Percentiles rank a stretch among this genome's conserved stretches.
These are phyloP conservation scores for Caenorhabditis elegans DNA, from an alignment of 1,140 invertebrate species.

Conservation along the genomic window WBcel235 BX284603.4:9319001-9319500, in stretches of 20 bases:
- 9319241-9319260: neutral
- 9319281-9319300: no score
- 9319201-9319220: neutral
- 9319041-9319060: neutral
- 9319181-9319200: constrained; percentile 25
- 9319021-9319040: constrained; percentile 39
- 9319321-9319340: no score
- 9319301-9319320: no score
- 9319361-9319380: no score
- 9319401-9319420: no score
- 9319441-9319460: no score
- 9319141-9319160: constrained; percentile 19
- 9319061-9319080: neutral
- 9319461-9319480: no score
- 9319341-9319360: no score
- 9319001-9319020: constrained; percentile 27
- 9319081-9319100: constrained; percentile 7
- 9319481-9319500: no score
- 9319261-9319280: neutral
- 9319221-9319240: constrained; percentile 7
- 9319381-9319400: no score
- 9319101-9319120: neutral
- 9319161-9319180: neutral
- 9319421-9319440: no score
- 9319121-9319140: constrained; percentile 36